Percentiles rank a stretch among this genome's conserved stretches.
Evolutionary conservation across 2,113 vertebrate genomes (phyloP).

Genomic region (Catagonus wagneri): DNA sequence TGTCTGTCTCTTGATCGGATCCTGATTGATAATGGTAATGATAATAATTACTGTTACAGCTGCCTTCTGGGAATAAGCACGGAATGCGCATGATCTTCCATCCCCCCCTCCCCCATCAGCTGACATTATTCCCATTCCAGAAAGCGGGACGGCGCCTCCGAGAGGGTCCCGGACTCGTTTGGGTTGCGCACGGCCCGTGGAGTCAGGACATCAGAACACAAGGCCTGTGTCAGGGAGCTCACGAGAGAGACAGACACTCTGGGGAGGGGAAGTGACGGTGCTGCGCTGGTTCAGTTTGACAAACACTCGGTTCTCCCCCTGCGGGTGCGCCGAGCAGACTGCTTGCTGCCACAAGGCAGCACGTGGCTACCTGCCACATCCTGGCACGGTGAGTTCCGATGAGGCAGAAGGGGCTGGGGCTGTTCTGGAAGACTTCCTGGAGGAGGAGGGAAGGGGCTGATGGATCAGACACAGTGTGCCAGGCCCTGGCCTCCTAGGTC

Average conservation of each 20-base stretch:
- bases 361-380: conserved; percentile 64
- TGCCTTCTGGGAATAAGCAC: conserved; percentile 18
- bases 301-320: conserved; percentile 10
- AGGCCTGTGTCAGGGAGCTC: neutral
- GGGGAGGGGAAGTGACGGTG: neutral
- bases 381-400: conserved; percentile 54
- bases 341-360: conserved; percentile 42
- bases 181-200: accelerated
- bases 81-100: neutral
- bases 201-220: neutral
- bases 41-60: neutral
- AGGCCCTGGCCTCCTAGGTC: neutral
- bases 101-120: neutral
- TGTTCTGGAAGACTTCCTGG: conserved; percentile 62
- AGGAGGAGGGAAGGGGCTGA: neutral
- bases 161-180: neutral
- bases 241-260: neutral
- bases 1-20: neutral
- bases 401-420: conserved; percentile 67
- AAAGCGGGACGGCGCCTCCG: neutral
- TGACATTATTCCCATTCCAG: accelerated
- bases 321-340: neutral
- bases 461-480: neutral
- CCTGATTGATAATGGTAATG: neutral
- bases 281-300: neutral